Percentiles rank a stretch among this genome's conserved stretches.
These are phyloP conservation scores for Ceyx cyanopectus DNA, from an alignment of 2,113 vertebrate species.

Conservation along the genomic window DNA sequence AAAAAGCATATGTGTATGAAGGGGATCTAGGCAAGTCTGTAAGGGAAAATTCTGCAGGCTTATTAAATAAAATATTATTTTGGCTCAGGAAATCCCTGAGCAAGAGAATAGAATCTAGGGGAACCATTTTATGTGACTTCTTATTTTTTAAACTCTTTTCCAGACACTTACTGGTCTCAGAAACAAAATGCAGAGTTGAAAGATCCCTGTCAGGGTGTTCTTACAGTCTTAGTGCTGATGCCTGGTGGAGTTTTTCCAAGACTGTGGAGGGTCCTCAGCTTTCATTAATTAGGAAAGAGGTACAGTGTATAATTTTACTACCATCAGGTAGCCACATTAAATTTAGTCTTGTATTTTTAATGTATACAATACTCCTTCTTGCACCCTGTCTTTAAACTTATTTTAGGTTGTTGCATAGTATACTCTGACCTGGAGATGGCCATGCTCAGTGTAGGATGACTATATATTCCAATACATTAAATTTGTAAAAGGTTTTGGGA, in stretches of 20 bases:
- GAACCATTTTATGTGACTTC: neutral
- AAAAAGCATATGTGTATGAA: neutral
- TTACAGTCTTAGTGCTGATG: accelerated
- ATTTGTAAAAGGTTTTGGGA: constrained; percentile 21
- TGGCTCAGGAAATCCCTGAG: neutral
- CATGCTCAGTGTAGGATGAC: neutral
- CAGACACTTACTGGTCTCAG: neutral
- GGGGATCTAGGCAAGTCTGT: neutral
- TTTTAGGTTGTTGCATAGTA: neutral
- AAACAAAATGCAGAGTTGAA: neutral
- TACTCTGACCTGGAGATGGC: neutral
- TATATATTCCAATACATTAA: constrained; percentile 12
- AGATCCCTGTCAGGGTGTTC: neutral
- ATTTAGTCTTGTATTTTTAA: neutral
- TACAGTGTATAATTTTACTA: neutral
- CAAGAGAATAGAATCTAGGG: neutral
- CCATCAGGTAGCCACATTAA: neutral
- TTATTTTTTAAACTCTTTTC: neutral
- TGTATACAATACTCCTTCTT: neutral
- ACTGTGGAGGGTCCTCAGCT: neutral
- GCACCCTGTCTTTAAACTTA: neutral
- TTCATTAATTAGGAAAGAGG: neutral
- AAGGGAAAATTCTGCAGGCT: neutral
- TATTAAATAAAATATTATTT: neutral
- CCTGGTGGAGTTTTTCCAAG: neutral